Base-by-base conservation (phyloP, 2,113 vertebrate genomes). In the Peromyscus californicus region DNA sequence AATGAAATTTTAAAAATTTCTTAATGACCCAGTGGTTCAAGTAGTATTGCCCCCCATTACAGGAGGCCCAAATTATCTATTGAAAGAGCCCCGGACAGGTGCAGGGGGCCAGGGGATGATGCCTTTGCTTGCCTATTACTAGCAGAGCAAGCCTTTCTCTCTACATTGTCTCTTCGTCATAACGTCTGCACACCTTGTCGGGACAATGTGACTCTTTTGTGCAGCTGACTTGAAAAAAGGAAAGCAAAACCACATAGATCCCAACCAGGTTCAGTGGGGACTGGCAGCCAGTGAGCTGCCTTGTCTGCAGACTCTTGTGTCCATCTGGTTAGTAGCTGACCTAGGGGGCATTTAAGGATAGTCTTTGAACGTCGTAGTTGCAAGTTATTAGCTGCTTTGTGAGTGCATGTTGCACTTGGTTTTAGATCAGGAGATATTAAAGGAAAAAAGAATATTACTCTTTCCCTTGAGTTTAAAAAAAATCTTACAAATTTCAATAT, bases 351-450 rank as follows among this genome's bases (percentile, higher is more conserved):
- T 67, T 63, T 42, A 84, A 72, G 16, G 21, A 91, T 78, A 76
- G 12, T 54, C 63, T 33, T 26, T 45, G 8, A 51, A 90, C 89
- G 45, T 84, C 72, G 59, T 16, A 80, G 54, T 94, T 89, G 76
- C 8, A 5, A 93, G 8, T 89, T 79, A 89, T 36, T 63, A 26
- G n/a, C 2, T 65, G 89, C 33, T 54, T 65, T 91, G 80, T 48
- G 4, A 48, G 13, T 57, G 61, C 78, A 76, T 76, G 89, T 93
- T 48, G n/a, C 82, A 76, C 63, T 93, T 19, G 3, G 42, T 72
- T 92, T 96, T 85, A 89, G 26, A 21, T 17, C 17, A 72, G 29
- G 26, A 83, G 45, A n/a, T 92, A 22, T 70, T 89, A 94, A 78
- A 19, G 16, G 22, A 33, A 76, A 88, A 86, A 86, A 42, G 12